A percentile compares a stretch with the other conserved stretches of the same genome.
Evolutionary conservation across 2,113 vertebrate species (phyloP).

Genomic region (Trichomycterus rosablanca): DNA sequence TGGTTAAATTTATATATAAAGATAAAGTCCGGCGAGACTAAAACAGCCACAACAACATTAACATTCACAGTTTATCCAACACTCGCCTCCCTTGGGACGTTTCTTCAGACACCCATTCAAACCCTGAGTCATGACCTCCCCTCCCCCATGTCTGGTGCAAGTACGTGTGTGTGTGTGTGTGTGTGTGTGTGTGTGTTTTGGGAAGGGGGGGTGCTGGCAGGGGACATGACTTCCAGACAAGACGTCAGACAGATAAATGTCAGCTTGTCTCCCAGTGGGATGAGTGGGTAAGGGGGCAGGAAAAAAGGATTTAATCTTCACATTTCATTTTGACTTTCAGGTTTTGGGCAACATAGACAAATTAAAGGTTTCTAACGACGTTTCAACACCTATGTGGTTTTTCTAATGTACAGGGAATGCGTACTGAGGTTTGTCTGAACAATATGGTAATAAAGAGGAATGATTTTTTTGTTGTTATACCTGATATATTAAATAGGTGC

Average conservation of each 20-base stretch:
- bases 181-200: slow-evolving; percentile 23
- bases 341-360: slow-evolving; percentile 15
- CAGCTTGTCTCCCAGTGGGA: slow-evolving; percentile 40
- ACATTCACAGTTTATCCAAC: slow-evolving; percentile 39
- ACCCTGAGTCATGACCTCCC: slow-evolving; percentile 44
- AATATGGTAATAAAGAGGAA: no score
- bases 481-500: no score
- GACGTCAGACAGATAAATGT: slow-evolving; percentile 50
- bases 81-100: slow-evolving; percentile 38
- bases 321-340: slow-evolving; percentile 23
- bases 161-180: slow-evolving; percentile 21
- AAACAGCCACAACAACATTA: slow-evolving; percentile 33
- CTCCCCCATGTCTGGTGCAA: slow-evolving; percentile 36
- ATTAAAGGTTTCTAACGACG: slow-evolving; percentile 4
- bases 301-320: slow-evolving; percentile 35
- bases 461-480: no score
- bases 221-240: slow-evolving; percentile 42
- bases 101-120: slow-evolving; percentile 45
- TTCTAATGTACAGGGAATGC: no score
- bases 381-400: no score
- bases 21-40: slow-evolving; percentile 6
- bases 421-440: no score
- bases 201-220: not conserved
- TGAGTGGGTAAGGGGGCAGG: slow-evolving; percentile 29
- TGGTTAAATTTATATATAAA: no score